Evolutionary conservation across 2,113 vertebrate genomes (phyloP), one percentile per base, ranked within the genome.

Genomic region (Callorhinus ursinus): DNA sequence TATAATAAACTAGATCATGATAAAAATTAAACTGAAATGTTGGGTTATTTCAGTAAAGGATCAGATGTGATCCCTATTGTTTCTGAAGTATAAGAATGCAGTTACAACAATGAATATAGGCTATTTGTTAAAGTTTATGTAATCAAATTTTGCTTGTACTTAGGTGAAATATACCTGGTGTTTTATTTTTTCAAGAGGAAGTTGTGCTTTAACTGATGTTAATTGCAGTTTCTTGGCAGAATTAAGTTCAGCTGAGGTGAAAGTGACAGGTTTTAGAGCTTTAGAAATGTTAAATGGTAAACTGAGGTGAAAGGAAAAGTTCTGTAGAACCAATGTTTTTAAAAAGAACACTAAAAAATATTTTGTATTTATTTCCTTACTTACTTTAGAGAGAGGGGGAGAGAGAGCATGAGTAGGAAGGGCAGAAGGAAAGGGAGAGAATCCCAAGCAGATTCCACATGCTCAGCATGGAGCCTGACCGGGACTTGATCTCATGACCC

Each of bases 181-280:
- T 90, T 93, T 94, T 83, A 21, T 86, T 97, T 95, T 97, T 85
- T 5, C 6, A 65, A 80, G 39, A 79, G 49, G 83, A 89, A 90
- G 59, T 77, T 86, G 36, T 93, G 31, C 33, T 93, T 93, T 94
- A 81, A 65, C n/a, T 93, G 28, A 77, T 39, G 22, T 86, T 89
- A 90, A 90, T 55, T 93, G 82, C 63, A 88, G 26, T 95, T 93
- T 95, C 88, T 57, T 97, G 39, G 59, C 53, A 91, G 77, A 93
- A 93, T 96, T 96, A 67, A 33, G 5, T 92, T 93, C 15, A 72
- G 3, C 15, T 51, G 31, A 93, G 79, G 51, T 46, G 26, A 96
- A 96, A 95, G 79, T 53, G 33, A 76, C 39, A 55, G 22, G 83
- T 82, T 80, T 71, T 93, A 88, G 19, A 88, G 39, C 95, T 93